Conservation (phyloP, 2,888 invertebrate species). For the Gastracanthus pulcherrimus region DNA sequence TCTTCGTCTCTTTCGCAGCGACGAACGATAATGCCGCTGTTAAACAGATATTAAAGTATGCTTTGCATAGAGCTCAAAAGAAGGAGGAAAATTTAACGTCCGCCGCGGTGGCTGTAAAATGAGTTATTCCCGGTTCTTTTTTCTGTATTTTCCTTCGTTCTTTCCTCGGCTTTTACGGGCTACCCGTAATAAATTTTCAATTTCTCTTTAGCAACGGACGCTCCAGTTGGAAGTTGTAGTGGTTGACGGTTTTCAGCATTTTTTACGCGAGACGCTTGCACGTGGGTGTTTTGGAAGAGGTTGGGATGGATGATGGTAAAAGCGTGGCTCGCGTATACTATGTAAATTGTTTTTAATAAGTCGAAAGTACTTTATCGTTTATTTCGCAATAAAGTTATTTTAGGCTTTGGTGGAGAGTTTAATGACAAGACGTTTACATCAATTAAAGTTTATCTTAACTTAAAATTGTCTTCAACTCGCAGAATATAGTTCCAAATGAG, state of each 20-base stretch:
- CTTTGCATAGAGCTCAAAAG: constrained; percentile 12
- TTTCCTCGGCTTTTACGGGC: constrained; percentile 20
- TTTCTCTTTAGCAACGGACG: constrained; percentile 20
- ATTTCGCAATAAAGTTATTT: background rate
- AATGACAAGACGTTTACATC: too few species aligned
- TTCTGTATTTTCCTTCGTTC: background rate
- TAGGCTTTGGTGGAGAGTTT: too few species aligned
- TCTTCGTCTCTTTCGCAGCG: constrained; percentile 37
- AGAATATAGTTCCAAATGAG: too few species aligned
- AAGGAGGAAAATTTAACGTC: constrained; percentile 18
- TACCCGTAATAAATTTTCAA: constrained; percentile 40
- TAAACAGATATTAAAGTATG: constrained; percentile 51
- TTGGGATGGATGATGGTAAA: background rate
- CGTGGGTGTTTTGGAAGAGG: background rate
- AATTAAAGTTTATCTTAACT: too few species aligned
- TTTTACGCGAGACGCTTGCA: background rate
- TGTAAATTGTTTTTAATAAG: background rate
- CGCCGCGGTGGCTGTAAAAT: constrained; percentile 31
- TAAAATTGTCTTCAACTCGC: too few species aligned
- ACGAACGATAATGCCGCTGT: constrained; percentile 40
- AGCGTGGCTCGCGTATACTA: background rate
- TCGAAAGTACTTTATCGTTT: background rate
- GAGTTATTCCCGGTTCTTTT: constrained; percentile 40
- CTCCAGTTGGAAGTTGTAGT: background rate
- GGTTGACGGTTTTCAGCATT: background rate